Evolutionary conservation across 2,113 vertebrate species (phyloP), one percentile per base, ranked within the genome.

Genomic region (Trematomus loennbergii): DNA sequence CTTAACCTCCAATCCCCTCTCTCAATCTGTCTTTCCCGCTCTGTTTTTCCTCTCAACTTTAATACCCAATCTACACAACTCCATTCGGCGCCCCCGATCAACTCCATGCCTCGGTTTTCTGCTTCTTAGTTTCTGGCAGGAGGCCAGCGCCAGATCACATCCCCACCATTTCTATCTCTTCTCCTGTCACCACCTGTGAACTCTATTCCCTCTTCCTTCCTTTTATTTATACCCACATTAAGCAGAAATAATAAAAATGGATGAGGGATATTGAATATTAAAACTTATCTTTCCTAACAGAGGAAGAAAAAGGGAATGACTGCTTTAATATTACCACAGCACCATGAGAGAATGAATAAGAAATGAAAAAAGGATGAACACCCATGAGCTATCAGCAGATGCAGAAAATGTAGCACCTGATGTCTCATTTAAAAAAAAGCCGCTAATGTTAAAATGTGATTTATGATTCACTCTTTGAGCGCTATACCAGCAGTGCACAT

Each of bases 21-120:
- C 59, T 72, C 54, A 5, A 40, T 59, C 67, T 79, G 29, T 75
- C 22, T 68, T 15, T 18, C 22, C n/a, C 15, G 36, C 69, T 57
- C 33, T 48, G 45, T 45, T 84, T 70, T 71, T 60, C 52, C 25
- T 72, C 82, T 79, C 77, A 68, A 80, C 65, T 79, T 70, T 75
- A 91, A 84, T 86, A 85, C 81, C 72, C 85, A 71, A 65, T 85
- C 72, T 48, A 61, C 75, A 79, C 83, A 77, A 59, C 83, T 85
- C 69, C 33, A 78, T 69, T 60, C 75, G 40, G 78, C 61, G 79
- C 59, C 75, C 65, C 76, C 67, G 61, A 66, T 73, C 68, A 36
- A 70, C 79, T 82, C 54, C 61, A 40, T 54, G 65, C 75, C 72
- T 87, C 61, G 60, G 40, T 81, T 79, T 75, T 80, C 61, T 78